phyloP scores from a whole-genome alignment of 2,888 invertebrate species.

The Elaeidobius kamerunicus region DNA sequence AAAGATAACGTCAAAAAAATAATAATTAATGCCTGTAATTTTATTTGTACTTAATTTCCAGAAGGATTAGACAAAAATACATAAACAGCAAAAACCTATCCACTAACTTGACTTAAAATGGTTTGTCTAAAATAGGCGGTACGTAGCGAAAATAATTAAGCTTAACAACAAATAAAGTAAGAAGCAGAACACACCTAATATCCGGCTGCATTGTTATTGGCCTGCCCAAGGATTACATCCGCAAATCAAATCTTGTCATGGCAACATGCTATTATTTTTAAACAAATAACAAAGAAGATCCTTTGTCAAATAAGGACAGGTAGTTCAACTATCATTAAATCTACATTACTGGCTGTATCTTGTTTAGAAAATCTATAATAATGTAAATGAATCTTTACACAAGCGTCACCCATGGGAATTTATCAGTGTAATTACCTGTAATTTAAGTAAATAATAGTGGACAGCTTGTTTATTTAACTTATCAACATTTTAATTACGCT shows the following conservation, averaged over 20 bases:
- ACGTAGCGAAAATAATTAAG: conserved; percentile 6
- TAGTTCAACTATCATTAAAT: conserved; percentile 24
- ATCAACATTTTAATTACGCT: too few relatives aligned
- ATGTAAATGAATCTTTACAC: conserved; percentile 18
- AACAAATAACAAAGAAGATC: conserved; percentile 28
- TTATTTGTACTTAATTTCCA: too few relatives aligned
- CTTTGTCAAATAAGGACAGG: conserved; percentile 15
- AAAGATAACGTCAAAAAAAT: too few relatives aligned
- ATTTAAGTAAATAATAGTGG: not conserved
- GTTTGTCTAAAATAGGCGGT: conserved; percentile 16
- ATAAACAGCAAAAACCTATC: too few relatives aligned
- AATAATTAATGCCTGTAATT: too few relatives aligned
- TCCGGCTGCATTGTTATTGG: conserved; percentile 43
- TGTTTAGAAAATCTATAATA: conserved; percentile 20
- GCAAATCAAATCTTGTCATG: conserved; percentile 39
- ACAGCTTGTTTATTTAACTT: too few relatives aligned
- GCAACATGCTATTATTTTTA: conserved; percentile 30
- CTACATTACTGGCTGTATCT: conserved; percentile 26
- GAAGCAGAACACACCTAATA: conserved; percentile 37
- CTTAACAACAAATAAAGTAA: conserved; percentile 26
- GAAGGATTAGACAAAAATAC: too few relatives aligned
- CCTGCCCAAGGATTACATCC: conserved; percentile 34
- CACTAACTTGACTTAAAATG: too few relatives aligned
- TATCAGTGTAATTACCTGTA: not conserved
- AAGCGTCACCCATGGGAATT: conserved; percentile 9